Conservation (phyloP, 2,113 vertebrate species). For the Baryphthengus martii region DNA sequence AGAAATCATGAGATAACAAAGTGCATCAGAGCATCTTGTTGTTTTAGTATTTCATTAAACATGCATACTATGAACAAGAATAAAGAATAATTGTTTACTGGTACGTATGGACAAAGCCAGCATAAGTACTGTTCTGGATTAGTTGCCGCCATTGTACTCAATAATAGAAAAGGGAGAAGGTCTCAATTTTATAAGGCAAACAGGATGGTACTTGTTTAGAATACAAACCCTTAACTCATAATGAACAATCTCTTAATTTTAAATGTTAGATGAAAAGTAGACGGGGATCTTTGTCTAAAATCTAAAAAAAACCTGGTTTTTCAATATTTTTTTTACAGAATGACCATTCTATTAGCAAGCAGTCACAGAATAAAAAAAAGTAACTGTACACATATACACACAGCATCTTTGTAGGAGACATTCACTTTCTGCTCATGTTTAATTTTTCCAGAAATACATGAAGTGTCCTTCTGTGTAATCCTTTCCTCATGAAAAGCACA, state of each 20-base stretch:
- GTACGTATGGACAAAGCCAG: background rate
- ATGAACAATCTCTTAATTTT: background rate
- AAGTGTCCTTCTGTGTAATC: background rate
- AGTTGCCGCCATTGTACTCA: background rate
- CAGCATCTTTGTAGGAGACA: background rate
- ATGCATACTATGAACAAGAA: background rate
- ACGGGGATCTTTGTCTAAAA: background rate
- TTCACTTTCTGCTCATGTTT: background rate
- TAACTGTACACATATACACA: background rate
- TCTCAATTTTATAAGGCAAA: background rate
- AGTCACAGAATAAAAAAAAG: background rate
- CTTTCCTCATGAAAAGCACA: background rate
- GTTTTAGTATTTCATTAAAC: background rate
- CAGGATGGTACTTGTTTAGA: background rate
- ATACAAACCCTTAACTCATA: background rate
- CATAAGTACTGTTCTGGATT: background rate
- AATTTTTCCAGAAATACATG: background rate
- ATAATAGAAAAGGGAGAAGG: background rate
- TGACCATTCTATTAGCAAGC: background rate
- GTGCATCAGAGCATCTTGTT: background rate
- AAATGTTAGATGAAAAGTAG: background rate
- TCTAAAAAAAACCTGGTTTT: rapidly evolving
- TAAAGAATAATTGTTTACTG: background rate
- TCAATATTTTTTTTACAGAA: background rate
- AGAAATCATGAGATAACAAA: background rate